Evolutionary conservation across 2,888 invertebrate species (phyloP).

Genomic region (Brachyptera putata): DNA sequence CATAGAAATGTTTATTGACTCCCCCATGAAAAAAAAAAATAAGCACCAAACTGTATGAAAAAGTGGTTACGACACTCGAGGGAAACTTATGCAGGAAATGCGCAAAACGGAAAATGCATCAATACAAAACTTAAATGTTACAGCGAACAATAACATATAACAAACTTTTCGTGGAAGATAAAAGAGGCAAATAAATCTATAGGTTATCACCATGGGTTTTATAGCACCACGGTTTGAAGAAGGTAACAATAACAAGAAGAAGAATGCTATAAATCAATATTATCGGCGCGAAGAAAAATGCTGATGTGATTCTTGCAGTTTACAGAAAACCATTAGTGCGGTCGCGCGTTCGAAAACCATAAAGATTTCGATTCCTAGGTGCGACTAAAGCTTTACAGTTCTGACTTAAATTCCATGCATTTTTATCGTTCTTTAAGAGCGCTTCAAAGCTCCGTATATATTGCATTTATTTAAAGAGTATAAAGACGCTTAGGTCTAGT

Average conservation of each 20-base stretch:
- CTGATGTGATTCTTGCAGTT: conserved; percentile 11
- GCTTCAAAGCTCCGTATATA: conserved; percentile 5
- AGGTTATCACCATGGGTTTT: not conserved
- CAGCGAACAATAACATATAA: conserved; percentile 4
- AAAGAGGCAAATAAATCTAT: conserved; percentile 15
- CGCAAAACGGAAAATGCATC: conserved; percentile 14
- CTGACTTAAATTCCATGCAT: not conserved
- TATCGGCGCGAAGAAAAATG: conserved; percentile 2
- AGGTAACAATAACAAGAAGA: conserved; percentile 2
- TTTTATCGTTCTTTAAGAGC: not conserved
- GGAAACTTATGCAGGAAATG: conserved; percentile 12
- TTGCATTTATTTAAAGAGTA: no score
- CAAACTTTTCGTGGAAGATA: conserved; percentile 14
- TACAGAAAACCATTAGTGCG: conserved; percentile 11
- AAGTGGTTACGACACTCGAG: conserved; percentile 9
- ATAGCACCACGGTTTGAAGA: not conserved
- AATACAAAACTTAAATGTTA: conserved; percentile 10
- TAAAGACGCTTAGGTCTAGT: no score
- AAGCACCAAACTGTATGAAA: no score
- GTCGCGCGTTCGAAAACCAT: not conserved
- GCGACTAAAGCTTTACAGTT: not conserved
- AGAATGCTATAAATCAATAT: conserved; percentile 5
- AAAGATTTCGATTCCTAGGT: no score
- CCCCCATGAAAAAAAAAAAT: no score
- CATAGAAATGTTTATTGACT: no score